Evolutionary conservation across 2,113 vertebrate genomes (phyloP).

Genomic region (Aldabrachelys gigantea): DNA sequence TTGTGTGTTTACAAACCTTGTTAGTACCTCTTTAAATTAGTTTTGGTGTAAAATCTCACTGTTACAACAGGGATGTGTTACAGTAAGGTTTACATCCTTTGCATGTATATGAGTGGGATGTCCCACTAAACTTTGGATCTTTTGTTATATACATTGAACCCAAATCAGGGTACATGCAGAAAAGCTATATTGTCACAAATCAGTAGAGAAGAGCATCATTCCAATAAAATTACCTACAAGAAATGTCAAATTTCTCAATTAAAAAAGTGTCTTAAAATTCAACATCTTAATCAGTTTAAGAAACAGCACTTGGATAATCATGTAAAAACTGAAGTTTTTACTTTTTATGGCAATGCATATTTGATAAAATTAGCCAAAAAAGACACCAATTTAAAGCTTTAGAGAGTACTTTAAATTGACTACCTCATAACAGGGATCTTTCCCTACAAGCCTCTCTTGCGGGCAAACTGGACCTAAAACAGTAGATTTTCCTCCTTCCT

Average conservation of each 20-base stretch:
- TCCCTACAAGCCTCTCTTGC: not conserved
- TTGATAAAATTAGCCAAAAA: not conserved
- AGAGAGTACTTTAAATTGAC: not conserved
- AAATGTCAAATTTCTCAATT: not conserved
- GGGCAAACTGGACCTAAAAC: not conserved
- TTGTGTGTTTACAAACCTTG: not conserved
- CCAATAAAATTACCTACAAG: not conserved
- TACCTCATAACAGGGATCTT: not conserved
- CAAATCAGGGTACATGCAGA: not conserved
- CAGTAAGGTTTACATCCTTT: not conserved
- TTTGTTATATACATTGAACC: not conserved
- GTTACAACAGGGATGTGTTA: not conserved
- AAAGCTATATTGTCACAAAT: not conserved
- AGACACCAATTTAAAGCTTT: not conserved
- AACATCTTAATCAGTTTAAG: not conserved
- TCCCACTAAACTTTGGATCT: not conserved
- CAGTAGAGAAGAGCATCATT: not conserved
- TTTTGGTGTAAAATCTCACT: not conserved
- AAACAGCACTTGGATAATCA: not conserved
- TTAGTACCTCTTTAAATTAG: accelerated
- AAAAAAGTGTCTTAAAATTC: not conserved
- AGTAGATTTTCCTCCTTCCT: not conserved
- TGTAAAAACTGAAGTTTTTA: not conserved
- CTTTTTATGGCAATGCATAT: not conserved
- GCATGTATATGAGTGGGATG: accelerated